Evolutionary conservation across 2,113 vertebrate species (phyloP), one percentile per base, ranked within the genome.

Genomic region (Sylvilagus bachmani): DNA sequence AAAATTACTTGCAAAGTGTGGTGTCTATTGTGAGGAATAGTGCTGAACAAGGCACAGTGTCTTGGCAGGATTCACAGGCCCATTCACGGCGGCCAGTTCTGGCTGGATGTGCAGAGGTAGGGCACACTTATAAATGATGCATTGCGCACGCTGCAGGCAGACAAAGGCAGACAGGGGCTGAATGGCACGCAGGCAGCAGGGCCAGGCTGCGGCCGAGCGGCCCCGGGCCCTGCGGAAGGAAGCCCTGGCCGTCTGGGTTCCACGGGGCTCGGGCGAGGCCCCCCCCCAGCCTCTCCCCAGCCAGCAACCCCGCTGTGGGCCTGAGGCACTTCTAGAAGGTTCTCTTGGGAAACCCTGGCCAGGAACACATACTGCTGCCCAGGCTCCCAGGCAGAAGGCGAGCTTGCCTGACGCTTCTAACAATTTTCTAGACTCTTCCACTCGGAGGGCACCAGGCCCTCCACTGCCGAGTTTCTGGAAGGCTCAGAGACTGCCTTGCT

Each of bases 1-100:
- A 98, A 99, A 99, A 99, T 99, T 98, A 99, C 99, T 99, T 99
- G 99, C 99, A 99, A 99, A 99, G 99, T 99, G 99, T 99, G 99
- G 99, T 99, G 98, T 99, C 99, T 98, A 99, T 99, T 99, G 99
- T 99, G 98, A 98, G 97, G 99, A 99, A 99, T 99, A 99, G 98
- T 98, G 98, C 98, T 98, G 99, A 99, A 99, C 99, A 99, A 99
- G 99, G 99, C 99, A 98, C 98, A 98, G 99, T 99, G 99, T 99
- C 99, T 99, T 99, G 99, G 98, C 99, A 99, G 99, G 99, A 99
- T 99, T 99, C 99, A 99, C 98, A 98, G 98, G 99, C 99, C 99
- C 98, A 99, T 98, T 99, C 99, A 99, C 98, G 98, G 98, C 98
- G 98, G 98, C 98, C 98, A 98, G 98, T 98, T 97, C 98, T 98